phyloP scores from a whole-genome alignment of 2,888 invertebrate species.

The Euplexia lucipara region DNA sequence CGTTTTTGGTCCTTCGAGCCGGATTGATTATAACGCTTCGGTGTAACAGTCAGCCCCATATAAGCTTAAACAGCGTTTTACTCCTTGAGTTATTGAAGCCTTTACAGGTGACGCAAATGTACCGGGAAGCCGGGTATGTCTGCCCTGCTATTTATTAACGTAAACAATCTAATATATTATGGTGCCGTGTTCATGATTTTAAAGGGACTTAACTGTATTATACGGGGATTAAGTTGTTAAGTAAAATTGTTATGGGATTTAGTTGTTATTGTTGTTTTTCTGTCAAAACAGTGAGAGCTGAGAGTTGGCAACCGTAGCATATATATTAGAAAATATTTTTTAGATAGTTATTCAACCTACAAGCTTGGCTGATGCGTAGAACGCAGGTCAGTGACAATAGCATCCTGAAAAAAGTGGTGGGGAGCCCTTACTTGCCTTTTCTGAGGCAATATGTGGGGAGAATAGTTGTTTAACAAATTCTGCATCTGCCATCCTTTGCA shows the following conservation, averaged over 20 bases:
- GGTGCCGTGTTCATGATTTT: constrained; percentile 45
- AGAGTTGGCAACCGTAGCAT: too few species aligned
- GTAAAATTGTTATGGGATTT: neutral
- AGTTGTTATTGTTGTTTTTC: neutral
- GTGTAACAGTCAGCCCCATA: constrained; percentile 49
- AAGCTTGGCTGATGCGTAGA: too few species aligned
- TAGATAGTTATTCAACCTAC: too few species aligned
- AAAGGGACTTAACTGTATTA: constrained; percentile 24
- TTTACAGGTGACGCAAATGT: constrained; percentile 72
- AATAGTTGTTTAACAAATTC: too few species aligned
- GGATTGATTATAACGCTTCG: constrained; percentile 15
- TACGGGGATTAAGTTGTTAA: constrained; percentile 11
- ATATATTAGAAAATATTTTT: too few species aligned
- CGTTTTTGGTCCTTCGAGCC: too few species aligned
- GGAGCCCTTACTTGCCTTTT: too few species aligned
- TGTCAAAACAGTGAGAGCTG: neutral
- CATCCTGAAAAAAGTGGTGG: too few species aligned
- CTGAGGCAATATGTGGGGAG: too few species aligned
- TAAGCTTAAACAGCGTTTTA: constrained; percentile 68
- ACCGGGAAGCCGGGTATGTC: constrained; percentile 59
- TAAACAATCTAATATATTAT: constrained; percentile 55
- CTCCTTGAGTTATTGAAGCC: constrained; percentile 72
- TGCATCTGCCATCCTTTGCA: too few species aligned
- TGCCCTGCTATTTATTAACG: constrained; percentile 54
- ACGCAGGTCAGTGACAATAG: too few species aligned